phyloP scores from a whole-genome alignment of 2,888 invertebrate species.

The Uloborus plumipes region DNA sequence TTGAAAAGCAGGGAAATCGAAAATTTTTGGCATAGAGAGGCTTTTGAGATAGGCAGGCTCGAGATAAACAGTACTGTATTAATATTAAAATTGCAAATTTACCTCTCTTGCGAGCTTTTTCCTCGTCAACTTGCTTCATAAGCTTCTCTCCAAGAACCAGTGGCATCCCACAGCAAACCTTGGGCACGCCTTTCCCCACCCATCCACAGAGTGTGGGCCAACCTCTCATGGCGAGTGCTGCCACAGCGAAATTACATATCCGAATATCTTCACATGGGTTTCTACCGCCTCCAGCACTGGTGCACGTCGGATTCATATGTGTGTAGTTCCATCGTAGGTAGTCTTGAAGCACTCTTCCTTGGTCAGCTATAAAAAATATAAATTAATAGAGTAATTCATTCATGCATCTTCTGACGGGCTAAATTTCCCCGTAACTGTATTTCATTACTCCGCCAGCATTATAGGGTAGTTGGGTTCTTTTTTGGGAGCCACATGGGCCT shows the following conservation, averaged over 20 bases:
- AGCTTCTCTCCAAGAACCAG: constrained; percentile 27
- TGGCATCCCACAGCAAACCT: constrained; percentile 49
- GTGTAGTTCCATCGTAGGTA: constrained; percentile 42
- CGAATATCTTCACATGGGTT: constrained; percentile 30
- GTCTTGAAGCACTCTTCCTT: neutral
- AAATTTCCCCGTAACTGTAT: no score
- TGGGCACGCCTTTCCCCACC: constrained; percentile 30
- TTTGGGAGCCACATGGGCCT: no score
- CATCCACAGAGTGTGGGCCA: constrained; percentile 52
- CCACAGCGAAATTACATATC: constrained; percentile 35
- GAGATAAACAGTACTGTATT: no score
- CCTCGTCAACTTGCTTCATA: constrained; percentile 33
- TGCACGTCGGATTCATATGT: constrained; percentile 20
- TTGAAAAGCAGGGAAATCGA: no score
- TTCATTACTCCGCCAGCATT: no score
- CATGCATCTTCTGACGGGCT: no score
- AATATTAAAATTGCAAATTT: neutral
- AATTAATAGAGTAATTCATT: no score
- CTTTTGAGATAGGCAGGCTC: no score
- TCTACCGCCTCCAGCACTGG: constrained; percentile 2
- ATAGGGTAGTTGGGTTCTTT: no score
- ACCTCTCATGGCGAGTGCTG: constrained; percentile 31
- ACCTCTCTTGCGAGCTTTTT: constrained; percentile 48
- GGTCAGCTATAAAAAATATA: neutral
- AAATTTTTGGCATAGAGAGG: no score